A percentile compares a stretch with the other conserved stretches of the same genome.
phyloP scores from a whole-genome alignment of 2,888 invertebrate genomes.

The Lycocerus yunnanus region DNA sequence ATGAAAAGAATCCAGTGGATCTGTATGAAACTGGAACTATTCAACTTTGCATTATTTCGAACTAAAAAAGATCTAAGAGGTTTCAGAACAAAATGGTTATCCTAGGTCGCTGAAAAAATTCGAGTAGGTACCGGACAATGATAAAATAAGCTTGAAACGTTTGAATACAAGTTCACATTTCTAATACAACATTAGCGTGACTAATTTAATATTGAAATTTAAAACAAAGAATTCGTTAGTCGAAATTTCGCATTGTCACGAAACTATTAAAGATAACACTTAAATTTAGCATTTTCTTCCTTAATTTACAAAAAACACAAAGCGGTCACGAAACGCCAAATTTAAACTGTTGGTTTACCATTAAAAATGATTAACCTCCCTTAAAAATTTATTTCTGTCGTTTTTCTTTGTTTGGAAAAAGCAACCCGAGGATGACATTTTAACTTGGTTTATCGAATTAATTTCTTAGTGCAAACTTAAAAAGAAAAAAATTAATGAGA shows the following conservation, averaged over 20 bases:
- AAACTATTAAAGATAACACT: not conserved
- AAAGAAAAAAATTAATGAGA: conserved; percentile 22
- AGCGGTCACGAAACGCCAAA: not conserved
- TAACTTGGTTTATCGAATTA: not conserved
- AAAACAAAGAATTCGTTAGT: not conserved
- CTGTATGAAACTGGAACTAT: too few relatives aligned
- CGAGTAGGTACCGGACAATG: too few relatives aligned
- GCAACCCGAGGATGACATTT: not conserved
- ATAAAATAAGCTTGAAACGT: too few relatives aligned
- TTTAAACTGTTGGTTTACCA: not conserved
- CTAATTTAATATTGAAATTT: not conserved
- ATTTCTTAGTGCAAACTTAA: not conserved
- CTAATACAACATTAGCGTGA: not conserved
- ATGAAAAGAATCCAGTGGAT: too few relatives aligned
- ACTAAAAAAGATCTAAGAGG: too few relatives aligned
- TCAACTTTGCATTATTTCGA: too few relatives aligned
- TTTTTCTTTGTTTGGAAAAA: not conserved
- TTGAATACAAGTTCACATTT: too few relatives aligned
- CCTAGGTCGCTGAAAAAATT: too few relatives aligned
- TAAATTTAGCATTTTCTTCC: not conserved
- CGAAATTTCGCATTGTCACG: not conserved
- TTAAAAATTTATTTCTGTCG: not conserved
- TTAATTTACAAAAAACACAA: not conserved
- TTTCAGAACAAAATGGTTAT: too few relatives aligned
- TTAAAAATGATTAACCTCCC: not conserved